Percentiles rank a stretch among this genome's conserved stretches.
phyloP scores from a whole-genome alignment of 2,888 invertebrate species.

The Philhelius pedissequus region DNA sequence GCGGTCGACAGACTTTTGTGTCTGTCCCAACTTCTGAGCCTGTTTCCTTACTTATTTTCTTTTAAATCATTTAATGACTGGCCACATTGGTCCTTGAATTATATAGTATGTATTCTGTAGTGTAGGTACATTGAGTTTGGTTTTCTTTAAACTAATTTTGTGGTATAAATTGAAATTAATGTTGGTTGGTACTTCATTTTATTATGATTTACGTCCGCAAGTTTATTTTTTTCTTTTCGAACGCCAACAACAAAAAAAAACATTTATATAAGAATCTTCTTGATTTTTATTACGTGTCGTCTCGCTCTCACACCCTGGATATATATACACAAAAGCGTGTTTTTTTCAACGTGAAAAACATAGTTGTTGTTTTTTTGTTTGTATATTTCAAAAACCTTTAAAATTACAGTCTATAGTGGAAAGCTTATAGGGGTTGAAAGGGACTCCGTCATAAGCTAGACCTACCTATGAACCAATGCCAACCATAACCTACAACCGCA shows the following conservation, averaged over 20 bases:
- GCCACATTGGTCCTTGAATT: neutral
- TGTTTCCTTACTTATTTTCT: neutral
- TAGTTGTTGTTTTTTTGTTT: neutral
- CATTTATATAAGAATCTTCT: neutral
- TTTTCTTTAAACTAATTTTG: slow-evolving; percentile 24
- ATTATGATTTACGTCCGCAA: slow-evolving; percentile 32
- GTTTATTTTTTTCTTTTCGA: neutral
- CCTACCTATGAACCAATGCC: neutral
- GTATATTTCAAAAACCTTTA: neutral
- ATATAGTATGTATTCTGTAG: neutral
- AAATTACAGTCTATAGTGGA: neutral
- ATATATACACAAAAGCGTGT: neutral
- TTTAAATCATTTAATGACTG: slow-evolving; percentile 36
- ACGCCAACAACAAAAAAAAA: neutral
- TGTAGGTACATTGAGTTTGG: neutral
- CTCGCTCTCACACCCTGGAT: neutral
- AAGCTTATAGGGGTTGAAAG: neutral
- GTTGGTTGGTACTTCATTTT: slow-evolving; percentile 1
- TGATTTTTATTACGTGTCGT: neutral
- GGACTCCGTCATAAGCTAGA: neutral
- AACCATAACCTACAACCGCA: neutral
- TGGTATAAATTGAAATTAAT: slow-evolving; percentile 43
- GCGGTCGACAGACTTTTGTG: neutral
- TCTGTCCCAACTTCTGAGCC: neutral
- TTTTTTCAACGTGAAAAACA: neutral